Conservation (phyloP, 2,113 vertebrate species). For the Muscicapa adusta region DNA sequence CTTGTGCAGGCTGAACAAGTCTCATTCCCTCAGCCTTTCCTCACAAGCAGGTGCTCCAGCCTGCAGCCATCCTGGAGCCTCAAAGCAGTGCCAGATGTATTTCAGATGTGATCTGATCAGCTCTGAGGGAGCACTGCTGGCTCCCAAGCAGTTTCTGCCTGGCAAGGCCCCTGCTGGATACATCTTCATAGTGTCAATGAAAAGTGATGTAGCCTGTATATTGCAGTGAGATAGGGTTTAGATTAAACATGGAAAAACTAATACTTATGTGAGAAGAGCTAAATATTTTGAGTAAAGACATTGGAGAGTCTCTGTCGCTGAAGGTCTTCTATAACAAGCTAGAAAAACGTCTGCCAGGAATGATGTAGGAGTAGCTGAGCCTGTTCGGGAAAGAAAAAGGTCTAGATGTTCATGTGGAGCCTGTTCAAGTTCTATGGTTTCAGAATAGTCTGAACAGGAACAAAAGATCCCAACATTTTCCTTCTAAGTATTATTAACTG, state of each 20-base stretch:
- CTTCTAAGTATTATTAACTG: background rate
- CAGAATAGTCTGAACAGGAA: background rate
- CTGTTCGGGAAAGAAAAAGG: background rate
- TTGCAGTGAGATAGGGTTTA: background rate
- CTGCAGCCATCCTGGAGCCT: background rate
- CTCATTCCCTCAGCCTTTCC: background rate
- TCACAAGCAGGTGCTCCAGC: background rate
- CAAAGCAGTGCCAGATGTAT: background rate
- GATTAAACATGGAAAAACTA: background rate
- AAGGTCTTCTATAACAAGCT: background rate
- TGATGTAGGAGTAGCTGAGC: fast-evolving
- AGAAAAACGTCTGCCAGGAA: background rate
- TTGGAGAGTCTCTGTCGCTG: background rate
- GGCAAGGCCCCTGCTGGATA: background rate
- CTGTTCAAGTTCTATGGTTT: background rate
- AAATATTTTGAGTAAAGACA: background rate
- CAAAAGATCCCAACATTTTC: background rate
- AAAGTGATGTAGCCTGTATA: fast-evolving
- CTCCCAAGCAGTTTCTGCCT: background rate
- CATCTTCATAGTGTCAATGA: background rate
- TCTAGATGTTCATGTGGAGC: background rate
- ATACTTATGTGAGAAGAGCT: background rate
- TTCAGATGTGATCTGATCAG: background rate
- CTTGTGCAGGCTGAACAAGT: background rate
- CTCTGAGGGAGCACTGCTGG: background rate